These are phyloP conservation scores for Diadegma fenestrale DNA, from an alignment of 2,888 invertebrate genomes.

Conservation along the genomic window DNA sequence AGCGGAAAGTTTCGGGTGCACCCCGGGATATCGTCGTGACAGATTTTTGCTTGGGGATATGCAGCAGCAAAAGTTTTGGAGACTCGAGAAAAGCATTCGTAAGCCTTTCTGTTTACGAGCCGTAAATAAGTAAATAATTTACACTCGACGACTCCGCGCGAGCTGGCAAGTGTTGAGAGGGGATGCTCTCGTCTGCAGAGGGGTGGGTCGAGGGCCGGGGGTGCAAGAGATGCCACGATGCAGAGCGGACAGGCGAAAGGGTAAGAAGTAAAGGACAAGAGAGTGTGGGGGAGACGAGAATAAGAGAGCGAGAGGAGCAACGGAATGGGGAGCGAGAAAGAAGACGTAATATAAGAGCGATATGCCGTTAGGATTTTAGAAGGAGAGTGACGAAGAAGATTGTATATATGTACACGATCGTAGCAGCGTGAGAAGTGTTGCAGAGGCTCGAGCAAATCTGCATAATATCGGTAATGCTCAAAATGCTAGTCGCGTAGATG, in stretches of 20 bases:
- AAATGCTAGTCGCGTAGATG: slow-evolving; percentile 83
- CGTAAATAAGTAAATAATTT: slow-evolving; percentile 84
- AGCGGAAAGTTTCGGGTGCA: not conserved
- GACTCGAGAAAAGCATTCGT: slow-evolving; percentile 68
- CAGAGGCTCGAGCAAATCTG: slow-evolving; percentile 78
- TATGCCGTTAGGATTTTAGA: slow-evolving; percentile 35
- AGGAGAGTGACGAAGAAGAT: slow-evolving; percentile 52
- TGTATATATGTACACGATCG: slow-evolving; percentile 35
- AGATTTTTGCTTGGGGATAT: slow-evolving; percentile 35
- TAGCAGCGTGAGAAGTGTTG: slow-evolving; percentile 65
- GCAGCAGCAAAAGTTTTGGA: slow-evolving; percentile 32
- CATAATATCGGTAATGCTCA: slow-evolving; percentile 84
- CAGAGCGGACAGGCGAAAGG: slow-evolving; percentile 68
- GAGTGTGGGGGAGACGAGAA: slow-evolving; percentile 74
- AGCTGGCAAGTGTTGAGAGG: slow-evolving; percentile 78
- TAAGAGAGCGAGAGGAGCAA: slow-evolving; percentile 52
- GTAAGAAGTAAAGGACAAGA: slow-evolving; percentile 74
- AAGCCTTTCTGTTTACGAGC: slow-evolving; percentile 80
- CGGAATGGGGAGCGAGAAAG: slow-evolving; percentile 38
- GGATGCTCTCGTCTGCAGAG: slow-evolving; percentile 4
- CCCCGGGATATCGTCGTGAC: slow-evolving; percentile 29
- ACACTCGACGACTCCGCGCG: slow-evolving; percentile 76
- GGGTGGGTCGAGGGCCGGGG: slow-evolving; percentile 10
- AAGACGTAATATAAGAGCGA: slow-evolving; percentile 44
- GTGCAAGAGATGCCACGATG: slow-evolving; percentile 69